These are phyloP conservation scores for Dinocampus coccinellae DNA, from an alignment of 2,888 invertebrate genomes.

Conservation along the genomic window DNA sequence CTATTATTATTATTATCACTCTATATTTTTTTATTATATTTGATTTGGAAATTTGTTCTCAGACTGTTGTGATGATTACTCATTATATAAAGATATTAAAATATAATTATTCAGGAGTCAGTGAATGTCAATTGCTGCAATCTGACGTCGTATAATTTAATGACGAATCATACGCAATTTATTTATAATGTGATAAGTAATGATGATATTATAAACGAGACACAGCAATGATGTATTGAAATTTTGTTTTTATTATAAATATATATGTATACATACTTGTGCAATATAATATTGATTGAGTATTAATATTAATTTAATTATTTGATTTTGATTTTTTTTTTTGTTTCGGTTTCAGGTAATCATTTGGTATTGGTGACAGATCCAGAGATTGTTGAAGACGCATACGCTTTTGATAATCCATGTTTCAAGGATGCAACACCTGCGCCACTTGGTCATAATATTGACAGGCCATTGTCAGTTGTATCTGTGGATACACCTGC, in stretches of 20 bases:
- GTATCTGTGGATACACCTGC: conserved; percentile 48
- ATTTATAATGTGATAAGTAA: conserved; percentile 20
- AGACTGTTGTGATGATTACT: too few species aligned
- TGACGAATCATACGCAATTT: conserved; percentile 21
- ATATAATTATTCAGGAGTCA: conserved; percentile 29
- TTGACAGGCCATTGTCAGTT: conserved; percentile 56
- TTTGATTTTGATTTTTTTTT: conserved; percentile 21
- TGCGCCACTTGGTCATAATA: conserved; percentile 61
- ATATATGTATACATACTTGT: not conserved
- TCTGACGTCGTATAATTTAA: conserved; percentile 31
- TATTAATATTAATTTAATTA: too few species aligned
- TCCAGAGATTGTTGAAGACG: conserved; percentile 82
- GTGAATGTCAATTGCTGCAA: conserved; percentile 32
- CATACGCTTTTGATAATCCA: conserved; percentile 86
- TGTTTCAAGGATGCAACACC: conserved; percentile 75
- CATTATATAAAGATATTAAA: not conserved
- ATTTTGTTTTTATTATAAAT: not conserved
- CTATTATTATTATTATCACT: not conserved
- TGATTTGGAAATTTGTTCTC: too few species aligned
- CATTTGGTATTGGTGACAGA: conserved; percentile 81
- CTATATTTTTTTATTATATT: too few species aligned
- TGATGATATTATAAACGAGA: conserved; percentile 14
- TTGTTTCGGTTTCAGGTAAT: conserved; percentile 73
- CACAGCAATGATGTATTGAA: not conserved
- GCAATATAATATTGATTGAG: not conserved